Evolutionary conservation across 2,888 invertebrate species (phyloP), one percentile per base, ranked within the genome.

Genomic region (Cosmia trapezina): DNA sequence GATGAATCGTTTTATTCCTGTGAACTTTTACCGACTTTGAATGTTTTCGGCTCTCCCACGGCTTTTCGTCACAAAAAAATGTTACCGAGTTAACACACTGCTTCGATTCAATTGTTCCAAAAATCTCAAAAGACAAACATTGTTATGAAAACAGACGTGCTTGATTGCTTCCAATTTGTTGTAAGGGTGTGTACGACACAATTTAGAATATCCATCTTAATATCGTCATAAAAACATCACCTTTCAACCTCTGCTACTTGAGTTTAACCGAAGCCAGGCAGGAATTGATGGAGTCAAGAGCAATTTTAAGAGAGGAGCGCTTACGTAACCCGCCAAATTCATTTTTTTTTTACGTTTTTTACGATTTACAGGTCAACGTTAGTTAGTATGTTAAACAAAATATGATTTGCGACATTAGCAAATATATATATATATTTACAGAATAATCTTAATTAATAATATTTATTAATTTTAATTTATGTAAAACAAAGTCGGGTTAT

Each of bases 11-110:
- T 82, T 62, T 60, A 33, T 43, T 43, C 61, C 5, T 60, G 17
- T 65, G 22, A 64, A 64, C 1, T 37, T 65, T 53, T 17, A 43
- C 54, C 9, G 33, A 37, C 19, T 62, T 54, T 53, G n/a, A 49
- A 53, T 63, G 28, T 43, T 41, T 41, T 28, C 9, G 2, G 61
- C 67, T 81, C 81, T 60, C 76, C 84, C 81, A 56, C 51, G 41
- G 63, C 28, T 65, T 70, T 41, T 17, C 4, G 4, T 4, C 4
- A 64, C 66, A 72, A 83, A 75, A 83, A 83, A 72, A 61, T 74
- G 14, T 64, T 19, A 28, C 8, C 8, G 14, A 61, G 43, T 80
- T 33, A 67, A 68, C 61, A 65, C 53, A 67, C 33, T 63, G 63
- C 47, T 64, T 62, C 51, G 28, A 68, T 51, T 51, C 11, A 51